These are phyloP conservation scores for Ivindomyrus marchei DNA, from an alignment of 2,113 vertebrate genomes.

Conservation along the genomic window DNA sequence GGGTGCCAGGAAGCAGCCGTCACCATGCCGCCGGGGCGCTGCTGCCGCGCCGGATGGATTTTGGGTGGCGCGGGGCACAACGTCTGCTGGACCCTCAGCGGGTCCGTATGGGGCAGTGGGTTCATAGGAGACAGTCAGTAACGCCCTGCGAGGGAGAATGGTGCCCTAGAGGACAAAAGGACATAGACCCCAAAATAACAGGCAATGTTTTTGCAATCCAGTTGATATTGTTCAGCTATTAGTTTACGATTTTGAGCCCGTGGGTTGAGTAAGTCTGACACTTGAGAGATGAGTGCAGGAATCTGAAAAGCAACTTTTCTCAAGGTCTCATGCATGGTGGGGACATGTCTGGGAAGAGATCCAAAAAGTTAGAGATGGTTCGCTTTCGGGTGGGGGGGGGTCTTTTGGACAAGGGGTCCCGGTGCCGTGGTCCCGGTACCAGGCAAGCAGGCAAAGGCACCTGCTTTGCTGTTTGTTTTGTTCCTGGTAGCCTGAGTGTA, in stretches of 20 bases:
- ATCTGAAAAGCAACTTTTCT: not conserved
- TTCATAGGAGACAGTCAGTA: not conserved
- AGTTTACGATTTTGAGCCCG: not conserved
- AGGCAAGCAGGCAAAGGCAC: not conserved
- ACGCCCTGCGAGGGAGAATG: not conserved
- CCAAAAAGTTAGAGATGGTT: not conserved
- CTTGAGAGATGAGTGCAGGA: not conserved
- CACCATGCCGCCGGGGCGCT: not conserved
- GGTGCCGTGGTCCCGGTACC: not conserved
- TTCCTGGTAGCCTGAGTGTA: not conserved
- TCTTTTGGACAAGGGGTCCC: not conserved
- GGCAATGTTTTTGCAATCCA: not conserved
- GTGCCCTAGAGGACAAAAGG: not conserved
- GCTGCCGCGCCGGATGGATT: not conserved
- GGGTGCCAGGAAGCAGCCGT: not conserved
- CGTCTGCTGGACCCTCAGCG: not conserved
- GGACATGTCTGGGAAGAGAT: not conserved
- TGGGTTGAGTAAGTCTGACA: not conserved
- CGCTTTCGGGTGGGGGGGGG: not conserved
- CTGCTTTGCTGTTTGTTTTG: not conserved
- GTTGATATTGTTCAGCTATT: not conserved
- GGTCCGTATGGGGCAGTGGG: not conserved
- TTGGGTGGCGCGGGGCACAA: not conserved
- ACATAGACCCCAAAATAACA: not conserved
- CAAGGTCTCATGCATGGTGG: not conserved